Evolutionary conservation across 2,888 invertebrate genomes (phyloP), one percentile per base, ranked within the genome.

Genomic region (Neocrepidodera transversa): DNA sequence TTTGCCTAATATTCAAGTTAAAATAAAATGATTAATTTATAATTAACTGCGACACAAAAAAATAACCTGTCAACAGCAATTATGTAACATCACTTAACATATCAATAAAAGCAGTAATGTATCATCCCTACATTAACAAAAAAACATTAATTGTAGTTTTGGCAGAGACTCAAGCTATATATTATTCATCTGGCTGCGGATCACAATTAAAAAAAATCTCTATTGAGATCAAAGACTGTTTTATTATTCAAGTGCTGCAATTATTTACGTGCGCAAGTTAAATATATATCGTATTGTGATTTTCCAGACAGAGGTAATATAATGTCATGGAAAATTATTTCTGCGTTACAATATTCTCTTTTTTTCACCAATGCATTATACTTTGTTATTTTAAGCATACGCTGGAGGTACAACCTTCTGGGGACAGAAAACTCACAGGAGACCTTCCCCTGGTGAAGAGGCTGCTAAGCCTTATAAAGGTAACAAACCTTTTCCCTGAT

Each of bases 121-220:
- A 53, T 32, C 53, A 35, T 14, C 17, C 20, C n/a, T 11, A 32
- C n/a, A n/a, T n/a, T n/a, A n/a, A n/a, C n/a, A 28, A 30, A 58
- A 57, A 50, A 63, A 63, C 58, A 63, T 58, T 58, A 62, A 62
- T 63, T 62, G 60, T 64, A 61, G 55, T 62, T 58, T 60, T 66
- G 66, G 66, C 66, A 66, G 20, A 32, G 58, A 48, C 60, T 64
- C 65, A 64, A 66, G 51, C 58, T 30, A 49, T 62, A 64, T 52
- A 58, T 60, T 58, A 60, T 61, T 64, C 66, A 61, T 50, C 47
- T 50, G 38, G 28, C 13, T 16, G 51, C 55, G 48, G 54, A 61
- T 58, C 54, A 62, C 66, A 66, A 66, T 62, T 57, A 55, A 43
- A 58, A 63, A 43, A 62, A 62, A 61, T 52, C 52, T 38, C 30